Evolutionary conservation across 2,797 vertebrate species (phyloP).

Genomic region (Acropternis orthonyx): DNA sequence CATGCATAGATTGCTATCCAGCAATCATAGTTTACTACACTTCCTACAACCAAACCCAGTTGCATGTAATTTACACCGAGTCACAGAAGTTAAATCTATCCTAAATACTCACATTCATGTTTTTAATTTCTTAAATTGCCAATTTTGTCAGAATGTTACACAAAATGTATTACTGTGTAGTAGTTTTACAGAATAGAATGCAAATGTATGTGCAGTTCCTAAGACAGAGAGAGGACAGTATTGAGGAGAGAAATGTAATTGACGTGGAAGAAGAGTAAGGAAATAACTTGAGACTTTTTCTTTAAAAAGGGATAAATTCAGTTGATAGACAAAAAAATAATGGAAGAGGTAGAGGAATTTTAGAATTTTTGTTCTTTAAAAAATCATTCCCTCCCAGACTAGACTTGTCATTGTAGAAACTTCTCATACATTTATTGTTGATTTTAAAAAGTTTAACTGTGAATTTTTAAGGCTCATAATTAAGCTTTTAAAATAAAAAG

Average conservation of each 20-base stretch:
- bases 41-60: neutral
- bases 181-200: neutral
- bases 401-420: neutral
- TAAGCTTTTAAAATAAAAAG: conserved; percentile 26
- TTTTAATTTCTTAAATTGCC: neutral
- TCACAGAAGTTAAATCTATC: neutral
- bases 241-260: neutral
- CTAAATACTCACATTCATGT: neutral
- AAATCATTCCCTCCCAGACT: neutral
- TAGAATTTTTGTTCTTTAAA: neutral
- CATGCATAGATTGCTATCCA: neutral
- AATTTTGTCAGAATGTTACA: neutral
- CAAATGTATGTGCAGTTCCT: neutral
- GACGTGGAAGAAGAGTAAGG: neutral
- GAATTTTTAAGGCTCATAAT: conserved; percentile 9
- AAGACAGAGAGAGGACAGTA: neutral
- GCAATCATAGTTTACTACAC: neutral
- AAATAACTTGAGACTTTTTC: neutral
- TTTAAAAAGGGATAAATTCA: neutral
- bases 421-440: neutral
- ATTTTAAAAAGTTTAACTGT: neutral
- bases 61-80: neutral
- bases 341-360: neutral
- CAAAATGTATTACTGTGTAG: neutral
- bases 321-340: neutral